Evolutionary conservation across 1,140 invertebrate species (phyloP).

Genomic region (Pseudomyrmex cubaensis): DNA sequence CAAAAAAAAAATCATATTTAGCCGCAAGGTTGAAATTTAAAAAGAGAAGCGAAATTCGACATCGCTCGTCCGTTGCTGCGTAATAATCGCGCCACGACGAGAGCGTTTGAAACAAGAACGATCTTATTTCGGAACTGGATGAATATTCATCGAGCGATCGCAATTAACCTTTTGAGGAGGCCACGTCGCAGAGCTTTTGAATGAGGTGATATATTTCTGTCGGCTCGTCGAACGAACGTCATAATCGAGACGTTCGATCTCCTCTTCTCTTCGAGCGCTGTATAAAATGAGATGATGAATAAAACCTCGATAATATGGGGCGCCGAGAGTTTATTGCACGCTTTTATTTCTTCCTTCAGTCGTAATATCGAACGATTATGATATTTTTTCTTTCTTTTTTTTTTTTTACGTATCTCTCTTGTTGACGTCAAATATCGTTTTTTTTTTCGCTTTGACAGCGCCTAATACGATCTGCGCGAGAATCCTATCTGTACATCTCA

Average conservation of each 20-base stretch:
- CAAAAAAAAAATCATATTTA: neutral
- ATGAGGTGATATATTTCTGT: slow-evolving; percentile 40
- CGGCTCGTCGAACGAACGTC: slow-evolving; percentile 6
- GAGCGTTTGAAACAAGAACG: slow-evolving; percentile 21
- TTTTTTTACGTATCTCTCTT: neutral
- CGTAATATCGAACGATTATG: neutral
- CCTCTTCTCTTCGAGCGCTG: neutral
- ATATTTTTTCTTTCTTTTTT: neutral
- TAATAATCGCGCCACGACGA: slow-evolving; percentile 15
- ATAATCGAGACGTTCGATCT: slow-evolving; percentile 21
- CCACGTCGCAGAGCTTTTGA: neutral
- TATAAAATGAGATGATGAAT: neutral
- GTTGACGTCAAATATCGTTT: neutral
- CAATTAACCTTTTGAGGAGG: slow-evolving; percentile 51
- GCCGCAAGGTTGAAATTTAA: neutral
- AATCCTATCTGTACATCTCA: neutral
- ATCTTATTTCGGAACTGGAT: slow-evolving; percentile 33
- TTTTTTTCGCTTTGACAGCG: neutral
- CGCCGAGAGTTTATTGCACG: neutral
- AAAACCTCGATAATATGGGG: neutral
- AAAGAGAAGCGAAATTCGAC: slow-evolving; percentile 11
- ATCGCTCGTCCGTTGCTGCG: neutral
- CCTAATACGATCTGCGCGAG: slow-evolving; percentile 29
- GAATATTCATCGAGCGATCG: slow-evolving; percentile 50
- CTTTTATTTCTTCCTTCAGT: neutral